A percentile compares a stretch with the other conserved stretches of the same genome.
These are phyloP conservation scores for Stigmatopora nigra DNA, from an alignment of 2,113 vertebrate species.

Conservation along the genomic window DNA sequence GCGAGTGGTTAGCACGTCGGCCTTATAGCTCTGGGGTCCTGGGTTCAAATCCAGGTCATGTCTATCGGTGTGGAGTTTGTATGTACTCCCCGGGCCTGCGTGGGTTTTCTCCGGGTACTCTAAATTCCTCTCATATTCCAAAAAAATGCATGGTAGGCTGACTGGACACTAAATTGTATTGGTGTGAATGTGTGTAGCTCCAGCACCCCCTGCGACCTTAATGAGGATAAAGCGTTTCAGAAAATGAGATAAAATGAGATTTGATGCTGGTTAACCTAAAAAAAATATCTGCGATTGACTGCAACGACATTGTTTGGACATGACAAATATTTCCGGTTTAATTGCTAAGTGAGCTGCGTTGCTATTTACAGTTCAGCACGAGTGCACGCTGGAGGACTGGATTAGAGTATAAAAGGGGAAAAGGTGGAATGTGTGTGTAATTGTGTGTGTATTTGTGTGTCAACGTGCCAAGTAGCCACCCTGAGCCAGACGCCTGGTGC, in stretches of 20 bases:
- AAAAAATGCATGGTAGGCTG: too few relatives aligned
- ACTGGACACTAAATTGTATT: too few relatives aligned
- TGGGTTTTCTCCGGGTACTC: too few relatives aligned
- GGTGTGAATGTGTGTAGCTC: too few relatives aligned
- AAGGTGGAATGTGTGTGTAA: background rate
- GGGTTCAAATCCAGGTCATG: too few relatives aligned
- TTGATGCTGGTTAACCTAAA: background rate
- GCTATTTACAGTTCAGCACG: slow-evolving; percentile 5
- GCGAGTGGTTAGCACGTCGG: too few relatives aligned
- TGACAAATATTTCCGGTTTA: background rate
- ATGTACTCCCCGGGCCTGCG: too few relatives aligned
- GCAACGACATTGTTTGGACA: background rate
- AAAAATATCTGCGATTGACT: background rate
- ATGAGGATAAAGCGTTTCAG: background rate
- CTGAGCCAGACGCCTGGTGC: slow-evolving; percentile 53
- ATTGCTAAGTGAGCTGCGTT: background rate
- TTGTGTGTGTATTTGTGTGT: slow-evolving; percentile 39
- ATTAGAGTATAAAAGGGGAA: background rate
- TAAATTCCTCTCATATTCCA: too few relatives aligned
- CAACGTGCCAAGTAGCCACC: slow-evolving; percentile 60
- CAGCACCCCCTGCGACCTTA: too few relatives aligned
- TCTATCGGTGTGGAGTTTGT: too few relatives aligned
- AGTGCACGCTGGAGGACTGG: background rate
- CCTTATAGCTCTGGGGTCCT: too few relatives aligned
- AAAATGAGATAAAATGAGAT: background rate